Conservation (phyloP, 2,888 invertebrate genomes). For the Diachrysia chrysitis region DNA sequence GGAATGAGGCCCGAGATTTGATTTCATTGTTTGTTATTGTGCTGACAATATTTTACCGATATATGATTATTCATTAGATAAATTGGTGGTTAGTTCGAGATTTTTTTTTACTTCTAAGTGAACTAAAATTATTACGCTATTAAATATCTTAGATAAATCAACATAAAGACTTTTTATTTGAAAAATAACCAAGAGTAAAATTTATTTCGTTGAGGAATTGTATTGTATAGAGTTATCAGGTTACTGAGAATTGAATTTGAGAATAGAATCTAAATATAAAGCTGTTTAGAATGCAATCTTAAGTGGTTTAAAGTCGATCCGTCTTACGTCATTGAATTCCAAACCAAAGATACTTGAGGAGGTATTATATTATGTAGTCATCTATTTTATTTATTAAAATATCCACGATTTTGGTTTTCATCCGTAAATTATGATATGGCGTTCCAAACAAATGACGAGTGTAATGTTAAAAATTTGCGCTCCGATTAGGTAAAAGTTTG, state of each 20-base stretch:
- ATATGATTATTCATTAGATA: too few relatives aligned
- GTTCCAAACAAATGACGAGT: neutral
- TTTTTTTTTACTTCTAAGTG: too few relatives aligned
- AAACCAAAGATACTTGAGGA: neutral
- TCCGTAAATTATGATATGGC: neutral
- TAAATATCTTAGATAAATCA: too few relatives aligned
- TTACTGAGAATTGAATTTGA: neutral
- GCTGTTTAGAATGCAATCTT: constrained; percentile 22
- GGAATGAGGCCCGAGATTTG: too few relatives aligned
- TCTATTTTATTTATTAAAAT: neutral
- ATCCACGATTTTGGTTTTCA: neutral
- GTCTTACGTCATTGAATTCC: constrained; percentile 29
- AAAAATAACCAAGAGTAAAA: too few relatives aligned
- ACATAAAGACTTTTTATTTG: too few relatives aligned
- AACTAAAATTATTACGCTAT: too few relatives aligned
- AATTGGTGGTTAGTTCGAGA: too few relatives aligned
- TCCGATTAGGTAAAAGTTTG: neutral
- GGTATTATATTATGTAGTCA: neutral
- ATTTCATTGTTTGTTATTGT: too few relatives aligned
- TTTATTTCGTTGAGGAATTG: too few relatives aligned
- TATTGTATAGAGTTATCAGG: neutral
- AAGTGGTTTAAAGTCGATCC: constrained; percentile 34
- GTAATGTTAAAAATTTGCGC: constrained; percentile 1
- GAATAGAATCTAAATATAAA: constrained; percentile 17
- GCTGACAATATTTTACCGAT: too few relatives aligned